Evolutionary conservation across 2,113 vertebrate species (phyloP).

Genomic region (Glaucomys volans): DNA sequence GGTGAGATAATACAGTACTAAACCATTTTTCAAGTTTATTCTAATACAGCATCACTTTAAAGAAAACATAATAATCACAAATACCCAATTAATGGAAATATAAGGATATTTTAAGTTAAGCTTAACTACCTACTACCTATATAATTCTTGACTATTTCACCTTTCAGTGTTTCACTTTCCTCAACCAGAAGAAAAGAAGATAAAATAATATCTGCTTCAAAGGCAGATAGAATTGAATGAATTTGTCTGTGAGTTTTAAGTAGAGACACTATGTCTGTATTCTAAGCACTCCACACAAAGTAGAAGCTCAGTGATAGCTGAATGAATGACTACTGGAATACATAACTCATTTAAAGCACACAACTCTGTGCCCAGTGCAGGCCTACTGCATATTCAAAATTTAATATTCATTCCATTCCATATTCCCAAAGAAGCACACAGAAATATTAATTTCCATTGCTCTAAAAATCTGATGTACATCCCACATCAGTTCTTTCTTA

Average conservation of each 20-base stretch:
- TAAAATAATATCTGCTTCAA: not conserved
- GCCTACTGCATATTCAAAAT: not conserved
- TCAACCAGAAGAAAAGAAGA: conserved; percentile 21
- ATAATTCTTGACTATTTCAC: not conserved
- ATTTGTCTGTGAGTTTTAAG: not conserved
- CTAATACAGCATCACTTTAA: not conserved
- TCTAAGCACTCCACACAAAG: not conserved
- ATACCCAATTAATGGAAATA: not conserved
- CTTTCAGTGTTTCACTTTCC: not conserved
- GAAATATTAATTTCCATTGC: conserved; percentile 1
- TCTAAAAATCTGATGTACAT: not conserved
- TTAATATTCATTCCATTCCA: not conserved
- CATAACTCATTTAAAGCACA: not conserved
- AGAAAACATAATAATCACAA: conserved; percentile 8
- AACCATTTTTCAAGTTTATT: not conserved
- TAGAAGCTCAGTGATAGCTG: not conserved
- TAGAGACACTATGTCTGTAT: not conserved
- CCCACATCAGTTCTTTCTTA: not conserved
- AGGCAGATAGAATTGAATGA: not conserved
- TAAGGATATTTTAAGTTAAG: conserved; percentile 16
- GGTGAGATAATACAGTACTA: not conserved
- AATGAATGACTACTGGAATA: not conserved
- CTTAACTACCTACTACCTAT: not conserved
- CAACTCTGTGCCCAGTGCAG: not conserved
- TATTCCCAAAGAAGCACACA: not conserved